Conservation (phyloP, 2,113 vertebrate species). For the Anser cygnoides region DNA sequence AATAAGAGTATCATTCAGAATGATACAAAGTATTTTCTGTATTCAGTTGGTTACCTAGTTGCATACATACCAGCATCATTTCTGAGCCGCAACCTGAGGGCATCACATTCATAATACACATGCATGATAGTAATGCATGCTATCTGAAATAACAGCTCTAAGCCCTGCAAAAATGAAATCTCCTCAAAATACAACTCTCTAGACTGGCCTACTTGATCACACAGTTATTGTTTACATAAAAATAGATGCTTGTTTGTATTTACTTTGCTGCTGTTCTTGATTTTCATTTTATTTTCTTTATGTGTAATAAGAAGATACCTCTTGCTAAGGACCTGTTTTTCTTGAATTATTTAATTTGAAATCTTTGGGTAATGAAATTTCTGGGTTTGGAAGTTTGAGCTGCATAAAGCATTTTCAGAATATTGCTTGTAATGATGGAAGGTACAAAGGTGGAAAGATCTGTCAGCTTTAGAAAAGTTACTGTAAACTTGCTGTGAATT, state of each 20-base stretch:
- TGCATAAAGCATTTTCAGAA: not conserved
- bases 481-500: slow-evolving; percentile 26
- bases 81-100: slow-evolving; percentile 13
- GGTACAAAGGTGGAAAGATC: not conserved
- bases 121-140: not conserved
- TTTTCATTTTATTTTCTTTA: slow-evolving; percentile 10
- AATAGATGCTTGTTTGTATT: not conserved
- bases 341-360: slow-evolving; percentile 42
- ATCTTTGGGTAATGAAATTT: slow-evolving; percentile 16
- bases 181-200: slow-evolving; percentile 59
- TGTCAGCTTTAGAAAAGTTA: not conserved
- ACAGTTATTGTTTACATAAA: slow-evolving; percentile 34
- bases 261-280: slow-evolving; percentile 16
- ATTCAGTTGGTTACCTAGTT: slow-evolving; percentile 28
- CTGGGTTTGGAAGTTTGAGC: slow-evolving; percentile 10
- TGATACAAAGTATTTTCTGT: slow-evolving; percentile 42
- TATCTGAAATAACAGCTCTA: slow-evolving; percentile 27
- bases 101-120: not conserved
- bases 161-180: slow-evolving; percentile 59
- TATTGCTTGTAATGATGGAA: not conserved
- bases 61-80: slow-evolving; percentile 6
- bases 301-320: slow-evolving; percentile 22
- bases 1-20: slow-evolving; percentile 49
- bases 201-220: slow-evolving; percentile 46
- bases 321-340: slow-evolving; percentile 50